Evolutionary conservation across 1,140 invertebrate genomes (phyloP).

Genomic region (Platyura marginata): DNA sequence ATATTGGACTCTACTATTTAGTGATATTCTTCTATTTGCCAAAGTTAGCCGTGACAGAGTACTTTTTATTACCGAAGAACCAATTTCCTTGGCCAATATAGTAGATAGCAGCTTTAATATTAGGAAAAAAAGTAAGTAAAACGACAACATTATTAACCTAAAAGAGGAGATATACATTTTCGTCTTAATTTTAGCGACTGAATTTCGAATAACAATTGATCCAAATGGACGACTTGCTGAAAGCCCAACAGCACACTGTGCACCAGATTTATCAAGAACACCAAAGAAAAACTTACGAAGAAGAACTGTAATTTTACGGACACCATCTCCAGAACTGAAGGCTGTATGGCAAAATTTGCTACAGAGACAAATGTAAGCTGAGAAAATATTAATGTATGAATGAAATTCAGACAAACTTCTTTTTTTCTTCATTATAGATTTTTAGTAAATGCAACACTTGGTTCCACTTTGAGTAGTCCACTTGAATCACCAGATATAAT

Average conservation of each 20-base stretch:
- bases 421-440: constrained; percentile 26
- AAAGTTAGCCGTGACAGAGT: constrained; percentile 68
- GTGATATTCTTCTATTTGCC: constrained; percentile 64
- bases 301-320: constrained; percentile 49
- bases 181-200: constrained; percentile 35
- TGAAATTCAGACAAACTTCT: too few relatives aligned
- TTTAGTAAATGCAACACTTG: constrained; percentile 33
- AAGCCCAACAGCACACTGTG: constrained; percentile 45
- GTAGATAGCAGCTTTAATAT: constrained; percentile 68
- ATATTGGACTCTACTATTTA: constrained; percentile 68
- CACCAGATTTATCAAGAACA: constrained; percentile 32
- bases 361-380: constrained; percentile 68
- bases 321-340: constrained; percentile 63
- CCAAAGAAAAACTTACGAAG: constrained; percentile 39
- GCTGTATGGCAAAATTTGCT: constrained; percentile 79
- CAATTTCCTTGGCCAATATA: constrained; percentile 52
- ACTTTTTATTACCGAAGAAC: constrained; percentile 70
- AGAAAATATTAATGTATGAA: not conserved
- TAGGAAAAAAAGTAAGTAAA: constrained; percentile 50
- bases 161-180: too few relatives aligned
- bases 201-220: constrained; percentile 46
- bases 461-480: constrained; percentile 37
- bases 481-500: constrained; percentile 34
- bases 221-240: constrained; percentile 34
- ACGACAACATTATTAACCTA: not conserved